Evolutionary conservation across 2,888 invertebrate species (phyloP), one percentile per base, ranked within the genome.

Genomic region (Lochmaea capreae): DNA sequence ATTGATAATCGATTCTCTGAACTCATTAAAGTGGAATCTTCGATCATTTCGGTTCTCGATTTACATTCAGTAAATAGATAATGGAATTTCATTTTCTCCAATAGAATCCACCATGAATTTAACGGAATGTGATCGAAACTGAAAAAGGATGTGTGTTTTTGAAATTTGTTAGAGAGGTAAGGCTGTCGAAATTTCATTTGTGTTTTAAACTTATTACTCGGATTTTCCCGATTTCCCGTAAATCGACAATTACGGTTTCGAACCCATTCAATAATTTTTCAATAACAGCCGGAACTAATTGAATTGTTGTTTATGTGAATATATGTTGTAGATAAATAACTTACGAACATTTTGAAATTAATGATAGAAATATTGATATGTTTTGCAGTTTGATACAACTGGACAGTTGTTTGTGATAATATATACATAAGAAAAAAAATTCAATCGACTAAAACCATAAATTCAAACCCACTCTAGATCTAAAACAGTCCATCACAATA

Each of bases 21-120:
- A 69, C 69, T 69, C 61, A 69, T 69, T 62, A 69, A 69, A 69
- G 62, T 69, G 18, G 69, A 62, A 62, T 69, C 69, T 69, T 69
- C 69, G 62, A 69, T 69, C 70, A 70, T 63, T 52, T 18, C 63
- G 49, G 14, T 43, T 39, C 26, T 39, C 18, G 43, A 6, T 22
- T 52, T 65, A 46, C 18, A 22, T 33, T 49, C 39, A 18, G 54
- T 22, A 8, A 65, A 65, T 65, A 65, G 16, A 22, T 52, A 52
- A 49, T 33, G 65, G 14, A 52, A 65, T 65, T 65, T 54, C 52
- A 65, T 52, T 65, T 52, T 42, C n/a, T n/a, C n/a, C 49, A n/a
- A 49, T 49, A 14, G 49, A n/a, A 49, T 49, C 49, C 5, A 49
- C 49, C n/a, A 49, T n/a, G 6, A 49, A 49, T 49, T 49, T n/a